Evolutionary conservation across 1,140 invertebrate species (phyloP).

Genomic region (Cotesia glomerata): DNA sequence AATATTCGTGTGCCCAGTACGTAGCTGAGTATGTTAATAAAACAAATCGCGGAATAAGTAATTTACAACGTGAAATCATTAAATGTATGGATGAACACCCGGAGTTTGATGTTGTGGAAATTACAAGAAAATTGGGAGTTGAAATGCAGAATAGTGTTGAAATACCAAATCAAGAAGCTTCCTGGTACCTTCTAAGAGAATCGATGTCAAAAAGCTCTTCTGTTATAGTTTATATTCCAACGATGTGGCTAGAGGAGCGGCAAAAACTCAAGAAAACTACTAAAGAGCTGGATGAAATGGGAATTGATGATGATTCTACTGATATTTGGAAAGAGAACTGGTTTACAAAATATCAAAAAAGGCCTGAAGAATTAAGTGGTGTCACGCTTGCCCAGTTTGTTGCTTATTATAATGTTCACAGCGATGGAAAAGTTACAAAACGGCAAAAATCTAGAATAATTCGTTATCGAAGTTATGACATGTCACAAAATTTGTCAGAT

Average conservation of each 20-base stretch:
- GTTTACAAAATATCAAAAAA: constrained; percentile 43
- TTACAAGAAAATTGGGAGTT: constrained; percentile 33
- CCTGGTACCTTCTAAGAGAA: constrained; percentile 36
- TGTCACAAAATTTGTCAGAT: constrained; percentile 34
- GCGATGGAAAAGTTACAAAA: constrained; percentile 36
- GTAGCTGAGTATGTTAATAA: constrained; percentile 53
- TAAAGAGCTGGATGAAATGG: constrained; percentile 12
- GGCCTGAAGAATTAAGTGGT: constrained; percentile 36
- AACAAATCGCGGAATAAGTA: constrained; percentile 49
- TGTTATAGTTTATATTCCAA: constrained; percentile 18
- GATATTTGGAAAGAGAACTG: constrained; percentile 47
- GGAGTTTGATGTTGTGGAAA: constrained; percentile 34
- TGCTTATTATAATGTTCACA: constrained; percentile 37
- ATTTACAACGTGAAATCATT: constrained; percentile 48
- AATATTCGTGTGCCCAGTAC: constrained; percentile 53
- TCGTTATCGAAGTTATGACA: constrained; percentile 51
- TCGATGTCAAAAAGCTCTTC: constrained; percentile 15
- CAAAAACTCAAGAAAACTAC: constrained; percentile 13
- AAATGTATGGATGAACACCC: constrained; percentile 52
- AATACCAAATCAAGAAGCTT: constrained; percentile 45
- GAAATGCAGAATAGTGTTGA: constrained; percentile 9
- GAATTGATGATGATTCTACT: constrained; percentile 29
- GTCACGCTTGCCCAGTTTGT: constrained; percentile 42
- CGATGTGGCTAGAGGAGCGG: constrained; percentile 20
- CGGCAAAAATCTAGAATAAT: constrained; percentile 40